phyloP scores from a whole-genome alignment of 1,140 invertebrate genomes.

The Bombus pyrosoma region DNA sequence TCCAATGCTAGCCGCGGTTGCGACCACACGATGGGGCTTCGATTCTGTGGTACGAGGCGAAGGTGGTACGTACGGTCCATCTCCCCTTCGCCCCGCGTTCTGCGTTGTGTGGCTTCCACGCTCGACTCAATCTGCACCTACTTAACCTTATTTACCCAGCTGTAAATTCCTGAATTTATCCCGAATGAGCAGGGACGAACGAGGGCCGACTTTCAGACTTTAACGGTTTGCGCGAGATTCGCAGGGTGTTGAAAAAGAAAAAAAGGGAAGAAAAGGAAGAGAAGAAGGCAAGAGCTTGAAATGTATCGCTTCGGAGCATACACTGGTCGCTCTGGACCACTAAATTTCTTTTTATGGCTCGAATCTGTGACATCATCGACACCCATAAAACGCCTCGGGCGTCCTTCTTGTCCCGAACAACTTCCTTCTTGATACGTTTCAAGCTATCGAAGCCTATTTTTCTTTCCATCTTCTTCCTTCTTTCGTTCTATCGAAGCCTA shows the following conservation, averaged over 20 bases:
- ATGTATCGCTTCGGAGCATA: constrained; percentile 40
- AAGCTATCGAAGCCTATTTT: constrained; percentile 33
- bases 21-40: constrained; percentile 67
- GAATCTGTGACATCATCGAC: constrained; percentile 71
- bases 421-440: constrained; percentile 45
- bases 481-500: not conserved
- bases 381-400: constrained; percentile 65
- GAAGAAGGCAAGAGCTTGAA: not conserved
- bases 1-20: constrained; percentile 62
- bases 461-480: not conserved
- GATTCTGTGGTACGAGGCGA: constrained; percentile 52
- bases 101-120: constrained; percentile 69
- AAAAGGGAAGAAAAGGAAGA: not conserved
- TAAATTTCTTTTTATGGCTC: constrained; percentile 69
- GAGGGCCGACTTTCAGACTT: not conserved
- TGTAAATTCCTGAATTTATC: constrained; percentile 61
- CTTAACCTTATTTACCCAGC: constrained; percentile 69
- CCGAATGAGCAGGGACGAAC: not conserved
- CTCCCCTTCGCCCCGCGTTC: constrained; percentile 28
- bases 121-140: constrained; percentile 72
- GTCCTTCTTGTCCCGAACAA: constrained; percentile 46
- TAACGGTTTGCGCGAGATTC: not conserved
- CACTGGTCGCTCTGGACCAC: constrained; percentile 35
- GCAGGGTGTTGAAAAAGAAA: not conserved
- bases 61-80: constrained; percentile 24